Conservation (phyloP, 1,140 invertebrate genomes). For the Rhynchophorus ferrugineus region DNA sequence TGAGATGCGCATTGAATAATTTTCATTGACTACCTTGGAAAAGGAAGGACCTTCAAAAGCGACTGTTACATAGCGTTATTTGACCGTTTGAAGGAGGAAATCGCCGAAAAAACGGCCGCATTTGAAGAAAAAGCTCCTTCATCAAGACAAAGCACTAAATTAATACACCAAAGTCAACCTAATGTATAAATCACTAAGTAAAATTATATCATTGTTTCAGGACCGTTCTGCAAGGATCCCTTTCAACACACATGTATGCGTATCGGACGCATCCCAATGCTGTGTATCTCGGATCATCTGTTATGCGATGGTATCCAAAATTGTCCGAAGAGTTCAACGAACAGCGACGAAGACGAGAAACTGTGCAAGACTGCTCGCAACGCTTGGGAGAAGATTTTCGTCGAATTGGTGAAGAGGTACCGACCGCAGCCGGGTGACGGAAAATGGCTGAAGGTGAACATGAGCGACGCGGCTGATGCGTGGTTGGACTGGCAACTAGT, state of each 20-base stretch:
- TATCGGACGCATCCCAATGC: slow-evolving; percentile 39
- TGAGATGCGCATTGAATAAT: too few relatives aligned
- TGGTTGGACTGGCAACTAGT: slow-evolving; percentile 17
- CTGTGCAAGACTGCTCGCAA: slow-evolving; percentile 40
- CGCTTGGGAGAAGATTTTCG: slow-evolving; percentile 23
- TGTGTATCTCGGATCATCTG: slow-evolving; percentile 53
- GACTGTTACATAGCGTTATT: too few relatives aligned
- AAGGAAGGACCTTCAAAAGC: too few relatives aligned
- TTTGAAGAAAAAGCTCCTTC: too few relatives aligned
- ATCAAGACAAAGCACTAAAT: too few relatives aligned
- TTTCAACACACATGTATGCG: slow-evolving; percentile 34
- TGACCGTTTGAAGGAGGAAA: too few relatives aligned
- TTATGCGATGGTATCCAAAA: slow-evolving; percentile 53
- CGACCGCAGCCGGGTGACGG: slow-evolving; percentile 11
- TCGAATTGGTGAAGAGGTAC: slow-evolving; percentile 27
- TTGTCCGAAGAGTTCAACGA: slow-evolving; percentile 49
- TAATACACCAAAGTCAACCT: too few relatives aligned
- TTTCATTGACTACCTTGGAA: too few relatives aligned
- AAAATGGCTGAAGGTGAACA: slow-evolving; percentile 6
- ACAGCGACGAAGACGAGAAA: slow-evolving; percentile 44
- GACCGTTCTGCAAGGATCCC: slow-evolving; percentile 27
- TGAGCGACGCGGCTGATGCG: slow-evolving; percentile 4
- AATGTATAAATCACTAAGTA: too few relatives aligned
- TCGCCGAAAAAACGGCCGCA: too few relatives aligned
- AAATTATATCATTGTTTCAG: slow-evolving; percentile 15